Evolutionary conservation across 2,888 invertebrate genomes (phyloP).

Genomic region (Himalopsyche anomala): DNA sequence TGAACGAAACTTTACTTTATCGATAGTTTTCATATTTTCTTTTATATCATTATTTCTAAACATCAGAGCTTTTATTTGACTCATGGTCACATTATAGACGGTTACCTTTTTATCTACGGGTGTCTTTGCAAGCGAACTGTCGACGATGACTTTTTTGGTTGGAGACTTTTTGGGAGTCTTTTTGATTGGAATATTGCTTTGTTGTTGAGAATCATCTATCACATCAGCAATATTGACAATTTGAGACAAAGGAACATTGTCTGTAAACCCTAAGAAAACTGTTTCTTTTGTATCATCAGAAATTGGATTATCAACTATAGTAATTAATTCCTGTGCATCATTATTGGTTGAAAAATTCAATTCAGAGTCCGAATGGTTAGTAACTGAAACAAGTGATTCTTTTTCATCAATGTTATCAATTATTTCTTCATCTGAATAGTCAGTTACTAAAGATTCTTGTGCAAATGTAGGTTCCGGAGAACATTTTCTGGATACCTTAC

Average conservation of each 20-base stretch:
- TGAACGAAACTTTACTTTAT: conserved; percentile 84
- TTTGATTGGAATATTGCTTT: conserved; percentile 69
- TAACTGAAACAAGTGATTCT: conserved; percentile 34
- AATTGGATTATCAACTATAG: not conserved
- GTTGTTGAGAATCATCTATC: conserved; percentile 63
- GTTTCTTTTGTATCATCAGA: conserved; percentile 65
- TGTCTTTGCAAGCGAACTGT: conserved; percentile 49
- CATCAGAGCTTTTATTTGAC: conserved; percentile 71
- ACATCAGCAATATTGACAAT: conserved; percentile 72
- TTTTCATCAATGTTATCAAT: conserved; percentile 5
- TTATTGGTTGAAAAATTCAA: not conserved
- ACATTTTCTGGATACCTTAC: conserved; percentile 69
- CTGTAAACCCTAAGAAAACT: conserved; percentile 72
- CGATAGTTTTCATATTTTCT: conserved; percentile 69
- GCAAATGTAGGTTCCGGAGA: conserved; percentile 66
- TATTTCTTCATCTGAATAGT: conserved; percentile 15
- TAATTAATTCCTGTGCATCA: not conserved
- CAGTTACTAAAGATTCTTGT: not conserved
- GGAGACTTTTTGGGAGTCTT: conserved; percentile 70
- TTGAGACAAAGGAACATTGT: conserved; percentile 72
- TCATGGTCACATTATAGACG: conserved; percentile 73
- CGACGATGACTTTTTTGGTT: conserved; percentile 66
- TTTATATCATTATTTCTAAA: conserved; percentile 53
- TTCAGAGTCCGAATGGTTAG: not conserved
- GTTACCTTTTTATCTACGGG: conserved; percentile 69